phyloP scores from a whole-genome alignment of 2,888 invertebrate species.

The Rhagium mordax region DNA sequence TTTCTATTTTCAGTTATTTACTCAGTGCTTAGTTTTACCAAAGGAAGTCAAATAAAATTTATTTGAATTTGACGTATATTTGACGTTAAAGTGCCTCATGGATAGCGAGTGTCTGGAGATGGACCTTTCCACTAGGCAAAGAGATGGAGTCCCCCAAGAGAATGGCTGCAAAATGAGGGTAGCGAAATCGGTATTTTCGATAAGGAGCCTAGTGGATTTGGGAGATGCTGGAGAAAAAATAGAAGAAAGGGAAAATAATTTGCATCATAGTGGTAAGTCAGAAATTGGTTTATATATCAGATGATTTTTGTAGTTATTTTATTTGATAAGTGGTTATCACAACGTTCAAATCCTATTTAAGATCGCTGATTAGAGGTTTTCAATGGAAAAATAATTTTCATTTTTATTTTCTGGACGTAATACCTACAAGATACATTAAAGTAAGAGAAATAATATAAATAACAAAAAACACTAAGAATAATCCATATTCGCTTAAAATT shows the following conservation, averaged over 20 bases:
- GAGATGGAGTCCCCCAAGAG: conserved; percentile 64
- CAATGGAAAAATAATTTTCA: too few relatives aligned
- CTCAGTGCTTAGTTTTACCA: neutral
- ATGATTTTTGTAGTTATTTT: too few relatives aligned
- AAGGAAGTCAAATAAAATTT: neutral
- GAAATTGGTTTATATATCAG: neutral
- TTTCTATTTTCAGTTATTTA: conserved; percentile 33
- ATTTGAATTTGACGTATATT: neutral
- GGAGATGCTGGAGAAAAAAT: conserved; percentile 67
- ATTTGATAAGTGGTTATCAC: too few relatives aligned
- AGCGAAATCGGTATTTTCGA: conserved; percentile 76
- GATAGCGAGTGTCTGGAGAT: conserved; percentile 65
- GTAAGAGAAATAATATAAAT: too few relatives aligned
- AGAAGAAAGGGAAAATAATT: conserved; percentile 49
- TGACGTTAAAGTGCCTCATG: conserved; percentile 48
- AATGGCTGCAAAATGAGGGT: conserved; percentile 71
- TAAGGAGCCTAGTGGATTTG: conserved; percentile 74
- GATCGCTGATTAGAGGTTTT: too few relatives aligned
- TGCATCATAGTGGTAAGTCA: conserved; percentile 53
- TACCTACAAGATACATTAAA: too few relatives aligned
- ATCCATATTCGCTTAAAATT: too few relatives aligned
- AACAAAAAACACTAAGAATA: too few relatives aligned
- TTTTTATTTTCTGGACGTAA: too few relatives aligned
- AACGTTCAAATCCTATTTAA: too few relatives aligned
- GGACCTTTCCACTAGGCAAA: conserved; percentile 72